Conservation (phyloP, 2,797 vertebrate genomes). For the Cirrhinus molitorella region DNA sequence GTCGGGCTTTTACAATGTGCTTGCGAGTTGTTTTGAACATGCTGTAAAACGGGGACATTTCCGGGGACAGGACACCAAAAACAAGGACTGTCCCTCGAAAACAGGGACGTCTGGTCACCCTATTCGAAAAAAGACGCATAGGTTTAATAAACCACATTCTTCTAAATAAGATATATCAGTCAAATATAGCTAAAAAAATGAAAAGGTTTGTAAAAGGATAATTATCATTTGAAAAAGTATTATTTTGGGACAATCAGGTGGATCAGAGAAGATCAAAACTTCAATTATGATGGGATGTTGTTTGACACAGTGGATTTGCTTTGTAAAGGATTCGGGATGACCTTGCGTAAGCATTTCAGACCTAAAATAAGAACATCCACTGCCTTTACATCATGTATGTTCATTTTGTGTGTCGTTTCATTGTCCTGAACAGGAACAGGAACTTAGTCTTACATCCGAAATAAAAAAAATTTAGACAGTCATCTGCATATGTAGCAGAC, state of each 20-base stretch:
- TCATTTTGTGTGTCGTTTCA: background rate
- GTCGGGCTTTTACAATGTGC: no score
- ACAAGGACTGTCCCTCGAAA: no score
- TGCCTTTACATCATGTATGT: background rate
- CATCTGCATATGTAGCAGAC: background rate
- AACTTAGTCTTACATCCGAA: no score
- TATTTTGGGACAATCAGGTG: background rate
- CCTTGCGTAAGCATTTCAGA: background rate
- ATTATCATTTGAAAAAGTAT: background rate
- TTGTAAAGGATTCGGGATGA: background rate
- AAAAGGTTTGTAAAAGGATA: background rate
- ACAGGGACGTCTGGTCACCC: no score
- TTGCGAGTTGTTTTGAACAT: no score
- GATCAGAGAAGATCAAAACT: background rate
- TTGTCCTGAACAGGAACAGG: background rate
- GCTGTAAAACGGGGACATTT: no score
- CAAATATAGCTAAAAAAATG: background rate
- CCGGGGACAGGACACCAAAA: no score
- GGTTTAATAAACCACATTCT: no score
- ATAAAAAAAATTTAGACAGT: background rate
- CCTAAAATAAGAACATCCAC: background rate
- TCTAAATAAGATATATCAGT: no score
- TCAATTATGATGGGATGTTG: background rate
- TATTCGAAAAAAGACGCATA: no score
- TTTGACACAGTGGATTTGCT: no score